Base-by-base conservation (phyloP, 2,113 vertebrate genomes). In the Benitochromis conjunctus region DNA sequence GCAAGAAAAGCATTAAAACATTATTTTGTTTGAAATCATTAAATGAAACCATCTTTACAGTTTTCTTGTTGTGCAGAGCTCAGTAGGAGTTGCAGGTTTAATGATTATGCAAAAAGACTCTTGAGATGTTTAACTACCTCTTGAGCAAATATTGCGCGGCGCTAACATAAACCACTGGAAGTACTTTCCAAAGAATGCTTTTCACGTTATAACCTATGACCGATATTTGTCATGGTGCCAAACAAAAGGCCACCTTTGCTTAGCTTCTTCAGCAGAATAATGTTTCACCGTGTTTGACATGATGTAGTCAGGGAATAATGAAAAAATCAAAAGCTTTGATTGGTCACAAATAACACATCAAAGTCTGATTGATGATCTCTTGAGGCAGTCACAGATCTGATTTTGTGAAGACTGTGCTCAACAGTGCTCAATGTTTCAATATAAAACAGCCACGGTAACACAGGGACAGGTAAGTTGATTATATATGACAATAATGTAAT, bases 401-500 rank as follows among this genome's bases (percentile, higher is more conserved):
- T 29, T 48, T 7, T 29, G 56, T 58, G 11, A 13, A 26, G 55
- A 56, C 21, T 26, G 14, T 62, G 36, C 64, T 69, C 36, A 16
- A 11, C 0, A 10, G 21, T 26, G n/a, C n/a, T n/a, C n/a, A n/a
- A n/a, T n/a, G n/a, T n/a, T 71, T 18, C 3, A 71, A 9, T 46
- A 46, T 21, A 0, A 7, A 3, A 21, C 10, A 41, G 36, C 3
- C 19, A 0, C 62, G 21, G 13, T 21, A 3, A 71, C 24, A 69
- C 4, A 0, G 64, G 24, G 2, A 71, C 7, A 4, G 0, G 0
- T 24, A 46, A 26, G 21, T 46, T 71, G 66, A 14, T 66, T 0
- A 24, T 21, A 14, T 1, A 66, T 7, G n/a, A 66, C 19, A 48
- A 48, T 48, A 74, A 29, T 1, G 5, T 46, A 29, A 74, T 2